phyloP scores from a whole-genome alignment of 92 coral and sea anemone genomes.

The Epizoanthus rinbou region DNA sequence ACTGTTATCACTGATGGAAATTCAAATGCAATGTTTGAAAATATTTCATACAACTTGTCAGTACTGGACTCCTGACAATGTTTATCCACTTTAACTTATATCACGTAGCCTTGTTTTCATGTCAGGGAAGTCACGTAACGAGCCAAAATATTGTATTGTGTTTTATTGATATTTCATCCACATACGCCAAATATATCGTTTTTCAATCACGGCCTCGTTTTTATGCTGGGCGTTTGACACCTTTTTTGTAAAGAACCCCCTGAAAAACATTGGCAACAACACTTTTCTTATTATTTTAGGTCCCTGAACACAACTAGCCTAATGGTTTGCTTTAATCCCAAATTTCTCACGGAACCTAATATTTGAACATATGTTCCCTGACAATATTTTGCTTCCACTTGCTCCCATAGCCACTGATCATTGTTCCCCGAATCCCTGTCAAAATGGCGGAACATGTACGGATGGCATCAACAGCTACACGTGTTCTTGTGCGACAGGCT shows the following conservation, averaged over 20 bases:
- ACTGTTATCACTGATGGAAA: too few relatives aligned
- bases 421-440: too few relatives aligned
- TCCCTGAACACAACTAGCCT: conserved; percentile 59
- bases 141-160: too few relatives aligned
- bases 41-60: too few relatives aligned
- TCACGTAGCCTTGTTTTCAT: conserved; percentile 48
- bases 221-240: conserved; percentile 33
- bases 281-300: conserved; percentile 57
- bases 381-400: background rate
- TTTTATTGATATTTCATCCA: too few relatives aligned
- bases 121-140: conserved; percentile 45
- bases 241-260: conserved; percentile 32
- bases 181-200: conserved; percentile 45
- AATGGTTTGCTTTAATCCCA: conserved; percentile 53
- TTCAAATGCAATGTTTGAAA: too few relatives aligned
- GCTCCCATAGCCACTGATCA: too few relatives aligned
- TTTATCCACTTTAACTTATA: too few relatives aligned
- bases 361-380: conserved; percentile 53
- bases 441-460: too few relatives aligned
- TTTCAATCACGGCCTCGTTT: conserved; percentile 53
- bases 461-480: too few relatives aligned
- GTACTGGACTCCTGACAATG: too few relatives aligned
- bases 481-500: too few relatives aligned
- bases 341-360: conserved; percentile 46
- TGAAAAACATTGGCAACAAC: conserved; percentile 59